Evolutionary conservation across 2,797 vertebrate genomes (phyloP), one percentile per base, ranked within the genome.

Genomic region (Myotis daubentonii): DNA sequence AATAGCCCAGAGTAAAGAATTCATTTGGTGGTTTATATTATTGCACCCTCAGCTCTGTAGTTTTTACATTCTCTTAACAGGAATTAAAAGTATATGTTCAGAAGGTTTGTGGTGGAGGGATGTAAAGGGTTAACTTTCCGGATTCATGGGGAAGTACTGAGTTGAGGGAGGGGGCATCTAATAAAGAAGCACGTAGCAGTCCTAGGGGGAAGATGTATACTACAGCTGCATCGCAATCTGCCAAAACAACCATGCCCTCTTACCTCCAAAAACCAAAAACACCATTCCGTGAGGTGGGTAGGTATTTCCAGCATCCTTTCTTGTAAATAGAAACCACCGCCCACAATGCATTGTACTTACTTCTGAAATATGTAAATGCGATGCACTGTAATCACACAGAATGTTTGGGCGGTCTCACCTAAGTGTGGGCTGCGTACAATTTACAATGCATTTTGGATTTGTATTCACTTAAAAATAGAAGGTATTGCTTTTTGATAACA

Each of bases 401-500:
- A 53, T 28, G 8, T 85, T 93, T 96, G 94, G 79, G 74, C 49
- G 83, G 57, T 72, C 87, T 47, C 41, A 93, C 60, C n/a, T 80
- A 74, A 74, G 65, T 51, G 33, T 91, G 0, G 68, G 44, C 87
- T 41, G 0, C 44, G 2, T 84, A n/a, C 89, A 30, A 74, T 66
- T 87, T 95, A 91, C 95, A 93, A 97, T n/a, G 30, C 47, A 74
- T 76, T 93, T 94, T 62, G 71, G 53, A 96, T 80, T 78, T 78
- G 2, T 41, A 94, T 94, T 28, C 0, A 47, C 91, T 41, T 74
- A 57, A 97, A 97, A 97, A 96, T 70, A 23, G 95, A 83, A 94
- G 17, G 53, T 79, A 97, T 94, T 97, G 95, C 75, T 51, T 96
- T 95, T 94, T 75, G 93, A 96, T 97, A 97, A 95, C 70, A 71